A percentile compares a stretch with the other conserved stretches of the same genome.
Conservation (phyloP, 2,113 vertebrate species). For the Zosterops lateralis region DNA sequence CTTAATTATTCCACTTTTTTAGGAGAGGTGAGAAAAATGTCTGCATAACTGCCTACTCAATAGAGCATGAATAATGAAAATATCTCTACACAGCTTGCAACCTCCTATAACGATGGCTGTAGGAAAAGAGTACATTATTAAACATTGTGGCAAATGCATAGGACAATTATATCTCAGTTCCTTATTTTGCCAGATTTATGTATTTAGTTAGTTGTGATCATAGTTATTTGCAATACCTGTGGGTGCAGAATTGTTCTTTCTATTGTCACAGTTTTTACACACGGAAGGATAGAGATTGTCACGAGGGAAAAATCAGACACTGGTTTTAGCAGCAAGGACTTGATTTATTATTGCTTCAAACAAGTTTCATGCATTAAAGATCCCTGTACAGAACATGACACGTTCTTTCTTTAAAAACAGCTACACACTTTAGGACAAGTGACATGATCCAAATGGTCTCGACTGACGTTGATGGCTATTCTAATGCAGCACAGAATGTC, state of each 20-base stretch:
- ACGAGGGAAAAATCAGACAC: slow-evolving; percentile 47
- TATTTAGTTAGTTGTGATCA: slow-evolving; percentile 22
- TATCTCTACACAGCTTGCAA: slow-evolving; percentile 24
- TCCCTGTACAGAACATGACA: slow-evolving; percentile 68
- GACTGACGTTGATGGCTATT: slow-evolving; percentile 65
- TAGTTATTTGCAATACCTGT: slow-evolving; percentile 25
- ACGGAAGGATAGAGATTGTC: slow-evolving; percentile 10
- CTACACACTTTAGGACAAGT: slow-evolving; percentile 65
- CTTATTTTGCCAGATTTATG: slow-evolving; percentile 40
- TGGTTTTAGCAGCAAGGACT: slow-evolving; percentile 61
- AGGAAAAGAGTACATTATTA: slow-evolving; percentile 26
- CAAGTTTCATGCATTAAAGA: slow-evolving; percentile 73
- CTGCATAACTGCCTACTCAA: slow-evolving; percentile 48
- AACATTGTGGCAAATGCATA: neutral
- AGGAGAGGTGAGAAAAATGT: slow-evolving; percentile 51
- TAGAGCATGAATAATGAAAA: slow-evolving; percentile 55
- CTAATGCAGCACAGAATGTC: slow-evolving; percentile 58
- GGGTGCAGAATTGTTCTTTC: neutral
- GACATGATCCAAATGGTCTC: slow-evolving; percentile 70
- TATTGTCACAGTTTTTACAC: slow-evolving; percentile 24
- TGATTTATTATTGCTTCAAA: slow-evolving; percentile 74
- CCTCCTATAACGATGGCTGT: neutral
- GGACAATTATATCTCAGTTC: slow-evolving; percentile 12
- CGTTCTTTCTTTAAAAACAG: slow-evolving; percentile 68
- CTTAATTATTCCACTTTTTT: slow-evolving; percentile 58